These are phyloP conservation scores for Microcebus jonahi DNA, from an alignment of 2,113 vertebrate genomes.

Conservation along the genomic window DNA sequence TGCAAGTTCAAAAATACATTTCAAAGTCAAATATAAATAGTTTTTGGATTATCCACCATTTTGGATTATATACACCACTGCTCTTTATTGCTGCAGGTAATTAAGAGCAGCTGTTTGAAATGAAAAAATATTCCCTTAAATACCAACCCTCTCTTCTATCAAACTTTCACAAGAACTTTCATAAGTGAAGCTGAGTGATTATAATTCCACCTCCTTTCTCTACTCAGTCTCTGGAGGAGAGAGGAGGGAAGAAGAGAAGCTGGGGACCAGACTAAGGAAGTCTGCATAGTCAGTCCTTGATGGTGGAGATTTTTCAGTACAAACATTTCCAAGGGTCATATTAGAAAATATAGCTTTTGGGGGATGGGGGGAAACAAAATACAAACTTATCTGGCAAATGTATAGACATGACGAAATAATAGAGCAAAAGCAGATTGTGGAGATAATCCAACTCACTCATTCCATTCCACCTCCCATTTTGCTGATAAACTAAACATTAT, in stretches of 20 bases:
- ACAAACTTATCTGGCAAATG: background rate
- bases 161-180: constrained; percentile 47
- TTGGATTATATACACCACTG: constrained; percentile 67
- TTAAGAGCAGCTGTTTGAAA: constrained; percentile 50
- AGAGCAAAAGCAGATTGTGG: background rate
- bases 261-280: background rate
- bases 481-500: background rate
- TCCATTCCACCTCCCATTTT: background rate
- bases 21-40: constrained; percentile 55
- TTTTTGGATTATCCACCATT: constrained; percentile 62
- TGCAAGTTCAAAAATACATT: constrained; percentile 62
- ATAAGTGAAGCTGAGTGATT: constrained; percentile 20
- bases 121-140: constrained; percentile 42
- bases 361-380: background rate
- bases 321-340: background rate
- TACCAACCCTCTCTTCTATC: background rate
- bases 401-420: background rate
- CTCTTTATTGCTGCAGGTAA: constrained; percentile 58
- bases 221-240: constrained; percentile 1
- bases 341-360: constrained; percentile 8
- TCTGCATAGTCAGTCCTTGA: background rate
- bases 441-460: background rate
- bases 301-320: background rate
- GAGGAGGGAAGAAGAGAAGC: background rate
- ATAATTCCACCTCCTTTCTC: constrained; percentile 35